These are phyloP conservation scores for Takifugu ocellatus DNA, from an alignment of 2,797 vertebrate genomes.

Conservation along the genomic window DNA sequence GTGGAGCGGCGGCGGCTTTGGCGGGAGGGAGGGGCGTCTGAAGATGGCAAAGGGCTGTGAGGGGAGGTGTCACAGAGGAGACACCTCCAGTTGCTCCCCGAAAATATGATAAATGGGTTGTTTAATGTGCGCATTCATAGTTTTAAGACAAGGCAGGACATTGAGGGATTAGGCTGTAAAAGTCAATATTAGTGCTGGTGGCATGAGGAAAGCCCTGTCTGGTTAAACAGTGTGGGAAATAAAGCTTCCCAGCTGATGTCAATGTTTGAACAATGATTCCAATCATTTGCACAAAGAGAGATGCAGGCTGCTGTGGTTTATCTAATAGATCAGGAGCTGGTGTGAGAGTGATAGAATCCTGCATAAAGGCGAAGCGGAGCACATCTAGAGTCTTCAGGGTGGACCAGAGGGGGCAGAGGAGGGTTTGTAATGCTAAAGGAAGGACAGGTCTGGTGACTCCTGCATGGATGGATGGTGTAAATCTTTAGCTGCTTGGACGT, in stretches of 20 bases:
- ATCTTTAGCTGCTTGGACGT: too few relatives aligned
- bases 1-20: constrained; percentile 24
- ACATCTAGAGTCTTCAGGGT: constrained; percentile 14
- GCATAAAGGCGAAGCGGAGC: constrained; percentile 8
- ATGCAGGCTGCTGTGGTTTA: constrained; percentile 56
- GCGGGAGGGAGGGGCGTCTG: constrained; percentile 14
- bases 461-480: too few relatives aligned
- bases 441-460: too few relatives aligned
- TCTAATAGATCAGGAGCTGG: constrained; percentile 49
- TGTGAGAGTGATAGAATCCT: constrained; percentile 33
- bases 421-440: not conserved
- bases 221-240: constrained; percentile 64
- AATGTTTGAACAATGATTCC: constrained; percentile 75
- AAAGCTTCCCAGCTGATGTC: constrained; percentile 73
- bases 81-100: constrained; percentile 40
- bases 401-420: not conserved
- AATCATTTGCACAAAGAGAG: constrained; percentile 68
- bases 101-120: constrained; percentile 72
- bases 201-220: constrained; percentile 66
- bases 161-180: constrained; percentile 66
- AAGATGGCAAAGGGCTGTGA: constrained; percentile 29
- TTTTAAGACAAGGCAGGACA: constrained; percentile 62
- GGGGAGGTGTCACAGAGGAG: constrained; percentile 24
- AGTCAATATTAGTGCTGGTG: constrained; percentile 74
- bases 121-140: constrained; percentile 63